phyloP scores from a whole-genome alignment of 2,888 invertebrate species.

The Horisme vitalbata region DNA sequence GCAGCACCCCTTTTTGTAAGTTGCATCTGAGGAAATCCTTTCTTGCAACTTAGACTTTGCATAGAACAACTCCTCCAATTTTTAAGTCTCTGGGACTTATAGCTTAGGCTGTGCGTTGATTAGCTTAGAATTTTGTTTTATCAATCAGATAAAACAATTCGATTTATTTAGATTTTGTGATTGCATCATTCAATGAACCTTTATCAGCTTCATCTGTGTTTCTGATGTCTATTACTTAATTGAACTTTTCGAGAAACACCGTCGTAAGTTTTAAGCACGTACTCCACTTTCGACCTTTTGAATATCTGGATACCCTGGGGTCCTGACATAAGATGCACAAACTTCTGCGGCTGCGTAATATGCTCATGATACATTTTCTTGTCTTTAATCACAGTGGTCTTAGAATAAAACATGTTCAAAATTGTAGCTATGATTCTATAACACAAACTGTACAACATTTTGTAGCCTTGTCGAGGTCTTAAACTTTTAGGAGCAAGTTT shows the following conservation, averaged over 20 bases:
- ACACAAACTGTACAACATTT: conserved; percentile 11
- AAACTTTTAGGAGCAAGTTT: too few relatives aligned
- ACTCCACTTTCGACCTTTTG: conserved; percentile 12
- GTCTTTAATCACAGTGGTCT: background rate
- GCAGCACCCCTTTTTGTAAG: too few relatives aligned
- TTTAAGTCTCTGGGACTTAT: too few relatives aligned
- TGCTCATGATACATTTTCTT: conserved; percentile 13
- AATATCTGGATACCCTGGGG: conserved; percentile 6
- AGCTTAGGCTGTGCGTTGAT: too few relatives aligned
- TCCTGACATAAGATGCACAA: conserved; percentile 4
- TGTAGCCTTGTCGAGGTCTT: background rate
- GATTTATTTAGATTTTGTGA: too few relatives aligned
- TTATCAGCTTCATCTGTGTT: background rate
- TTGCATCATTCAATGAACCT: too few relatives aligned
- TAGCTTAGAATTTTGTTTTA: too few relatives aligned
- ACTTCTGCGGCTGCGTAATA: conserved; percentile 6
- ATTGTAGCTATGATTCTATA: conserved; percentile 3
- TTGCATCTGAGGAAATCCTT: too few relatives aligned
- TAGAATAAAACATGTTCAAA: background rate
- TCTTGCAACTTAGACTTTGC: too few relatives aligned
- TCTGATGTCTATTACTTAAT: conserved; percentile 5
- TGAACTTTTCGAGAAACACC: conserved; percentile 3
- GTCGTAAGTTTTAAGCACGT: conserved; percentile 15
- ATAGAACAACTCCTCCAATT: too few relatives aligned
- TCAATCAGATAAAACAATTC: too few relatives aligned